phyloP scores from a whole-genome alignment of 2,888 invertebrate species.

The Crioceris asparagi region DNA sequence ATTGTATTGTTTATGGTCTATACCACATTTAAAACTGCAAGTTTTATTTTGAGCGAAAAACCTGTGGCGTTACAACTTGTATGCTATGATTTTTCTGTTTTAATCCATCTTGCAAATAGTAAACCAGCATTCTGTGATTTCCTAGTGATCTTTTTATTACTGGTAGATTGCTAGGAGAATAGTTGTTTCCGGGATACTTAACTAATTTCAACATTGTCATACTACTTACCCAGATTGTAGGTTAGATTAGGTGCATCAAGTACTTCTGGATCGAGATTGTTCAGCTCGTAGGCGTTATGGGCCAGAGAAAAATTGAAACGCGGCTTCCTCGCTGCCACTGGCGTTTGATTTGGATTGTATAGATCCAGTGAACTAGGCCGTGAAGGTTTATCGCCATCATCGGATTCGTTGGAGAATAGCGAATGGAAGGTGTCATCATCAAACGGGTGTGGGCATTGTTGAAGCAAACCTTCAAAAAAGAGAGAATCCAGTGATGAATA shows the following conservation, averaged over 20 bases:
- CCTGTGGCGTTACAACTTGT: too few species aligned
- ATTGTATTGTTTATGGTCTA: too few species aligned
- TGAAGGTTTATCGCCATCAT: slow-evolving; percentile 35
- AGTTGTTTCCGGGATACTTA: too few species aligned
- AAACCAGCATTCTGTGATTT: too few species aligned
- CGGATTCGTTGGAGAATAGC: slow-evolving; percentile 33
- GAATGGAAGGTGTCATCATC: slow-evolving; percentile 36
- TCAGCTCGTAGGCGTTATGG: slow-evolving; percentile 54
- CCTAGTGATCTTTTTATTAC: too few species aligned
- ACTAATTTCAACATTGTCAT: too few species aligned
- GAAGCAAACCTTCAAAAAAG: slow-evolving; percentile 4
- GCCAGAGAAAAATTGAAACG: slow-evolving; percentile 58
- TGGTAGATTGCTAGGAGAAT: too few species aligned
- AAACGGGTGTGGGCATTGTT: slow-evolving; percentile 31
- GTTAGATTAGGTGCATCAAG: slow-evolving; percentile 48
- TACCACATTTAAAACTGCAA: too few species aligned
- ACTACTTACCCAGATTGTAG: slow-evolving; percentile 37
- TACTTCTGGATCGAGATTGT: slow-evolving; percentile 54
- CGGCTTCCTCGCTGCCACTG: slow-evolving; percentile 53
- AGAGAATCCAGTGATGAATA: too few species aligned
- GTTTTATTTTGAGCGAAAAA: too few species aligned
- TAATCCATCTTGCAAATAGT: too few species aligned
- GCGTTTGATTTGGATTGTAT: slow-evolving; percentile 49
- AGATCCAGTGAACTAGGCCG: slow-evolving; percentile 55
- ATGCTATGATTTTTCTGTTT: too few species aligned